Evolutionary conservation across 2,797 vertebrate genomes (phyloP), one percentile per base, ranked within the genome.

Genomic region (Falco novaeseelandiae): DNA sequence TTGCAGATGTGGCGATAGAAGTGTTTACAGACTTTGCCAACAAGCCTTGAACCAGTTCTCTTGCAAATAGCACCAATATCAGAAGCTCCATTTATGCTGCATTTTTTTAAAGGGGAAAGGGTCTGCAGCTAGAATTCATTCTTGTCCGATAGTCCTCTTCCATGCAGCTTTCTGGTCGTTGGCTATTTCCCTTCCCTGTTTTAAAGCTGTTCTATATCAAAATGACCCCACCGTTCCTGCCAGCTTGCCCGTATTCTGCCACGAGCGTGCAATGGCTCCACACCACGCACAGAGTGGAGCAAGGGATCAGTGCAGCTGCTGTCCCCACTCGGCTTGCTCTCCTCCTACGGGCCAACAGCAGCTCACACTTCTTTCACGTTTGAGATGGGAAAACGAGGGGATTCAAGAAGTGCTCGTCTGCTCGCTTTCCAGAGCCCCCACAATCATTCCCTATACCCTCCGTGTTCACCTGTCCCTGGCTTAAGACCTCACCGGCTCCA

Each of bases 281-380:
- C 32, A 14, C 4, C 22, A 12, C 0, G 16, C 2, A 2, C 0
- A 3, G 73, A 23, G 8, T 0, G 2, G 29, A 16, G 22, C 1
- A 8, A 36, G 15, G 82, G 62, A 20, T 7, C 23, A 13, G 27
- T 20, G 17, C 32, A 69, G 46, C 49, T 63, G 16, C 57, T 26
- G 38, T 2, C 44, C 14, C 1, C 0, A 48, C 36, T 30, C 5
- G 1, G 44, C 40, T 26, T 0, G 1, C 18, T 34, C 61, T 62
- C 32, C n/a, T 48, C 27, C 29, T n/a, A 3, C 2, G 1, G 23
- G 27, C 61, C 5, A 36, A n/a, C 0, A 1, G 49, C 36, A 74
- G 67, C 49, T 65, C 57, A 1, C 11, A 1, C 32, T 18, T 54
- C 30, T 27, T 32, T 27, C 25, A 2, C 3, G 7, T 22, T 29